phyloP scores from a whole-genome alignment of 2,888 invertebrate species.

The Hemistola chrysoprasaria region DNA sequence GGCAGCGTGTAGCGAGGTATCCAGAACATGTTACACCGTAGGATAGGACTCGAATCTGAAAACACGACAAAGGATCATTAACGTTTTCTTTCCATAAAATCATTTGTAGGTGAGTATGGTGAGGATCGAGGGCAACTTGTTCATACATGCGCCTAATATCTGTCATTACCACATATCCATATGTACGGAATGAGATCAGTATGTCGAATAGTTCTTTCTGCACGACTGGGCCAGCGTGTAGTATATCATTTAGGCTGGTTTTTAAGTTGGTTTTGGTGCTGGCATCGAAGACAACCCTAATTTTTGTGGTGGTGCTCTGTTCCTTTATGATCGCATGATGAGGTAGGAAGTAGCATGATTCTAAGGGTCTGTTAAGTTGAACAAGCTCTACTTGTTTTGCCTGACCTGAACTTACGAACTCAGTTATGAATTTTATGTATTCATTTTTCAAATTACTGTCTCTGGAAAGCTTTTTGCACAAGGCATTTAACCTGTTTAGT shows the following conservation, averaged over 20 bases:
- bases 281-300: neutral
- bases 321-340: neutral
- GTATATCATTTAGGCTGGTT: neutral
- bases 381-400: no score
- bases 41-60: no score
- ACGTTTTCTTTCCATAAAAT: neutral
- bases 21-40: neutral
- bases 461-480: no score
- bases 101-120: neutral
- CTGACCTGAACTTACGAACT: no score
- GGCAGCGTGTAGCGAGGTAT: neutral
- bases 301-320: neutral
- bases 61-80: neutral
- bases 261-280: no score
- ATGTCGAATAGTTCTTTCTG: no score
- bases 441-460: no score
- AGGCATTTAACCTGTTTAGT: no score
- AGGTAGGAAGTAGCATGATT: no score
- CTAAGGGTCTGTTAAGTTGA: no score
- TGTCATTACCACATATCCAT: neutral
- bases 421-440: no score
- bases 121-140: neutral
- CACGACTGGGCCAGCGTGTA: neutral
- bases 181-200: neutral
- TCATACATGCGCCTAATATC: neutral